Evolutionary conservation across 2,888 invertebrate species (phyloP), one percentile per base, ranked within the genome.

Genomic region (Eilema griseolum): DNA sequence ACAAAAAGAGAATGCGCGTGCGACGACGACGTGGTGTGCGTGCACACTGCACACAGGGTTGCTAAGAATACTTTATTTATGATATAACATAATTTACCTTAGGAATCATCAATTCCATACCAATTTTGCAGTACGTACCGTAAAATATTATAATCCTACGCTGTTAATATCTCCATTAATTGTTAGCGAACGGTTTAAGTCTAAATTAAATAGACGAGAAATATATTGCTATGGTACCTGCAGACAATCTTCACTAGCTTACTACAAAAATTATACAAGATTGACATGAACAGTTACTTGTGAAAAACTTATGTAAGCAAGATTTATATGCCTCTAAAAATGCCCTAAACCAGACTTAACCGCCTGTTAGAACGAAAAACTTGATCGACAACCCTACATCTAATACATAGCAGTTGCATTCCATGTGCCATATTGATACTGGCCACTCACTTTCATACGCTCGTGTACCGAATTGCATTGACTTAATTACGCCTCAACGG

Each of bases 381-480:
- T 28, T 14, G 28, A 37, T 24, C 3, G n/a, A 67, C 79, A 85
- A 37, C 84, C 84, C 83, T 86, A 84, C 60, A 69, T 63, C 75
- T 79, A 79, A 81, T 75, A 76, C 73, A 71, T 76, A 77, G 75
- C 80, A 70, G 81, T 84, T 83, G 85, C 89, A 85, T 89, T 90
- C 88, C 88, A 87, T 86, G 86, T 88, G 88, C 91, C 90, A 91
- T 92, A 92, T 92, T 87, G 88, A 89, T 88, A 85, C 85, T 81
- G 85, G 84, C 91, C 90, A 91, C 90, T 93, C 91, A 91, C 93
- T 93, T 92, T 92, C 91, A 88, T 89, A 86, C 88, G 90, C 82
- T 83, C 84, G 88, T 91, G 89, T 86, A 86, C 85, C 80, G 88
- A 86, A 89, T 90, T 80, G 85, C 89, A 90, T 89, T 87, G 88